Percentiles rank a stretch among this genome's conserved stretches.
These are phyloP conservation scores for Hippasteria phrygiana DNA, from an alignment of 53 echinoderm and acorn worm species.

Conservation along the genomic window DNA sequence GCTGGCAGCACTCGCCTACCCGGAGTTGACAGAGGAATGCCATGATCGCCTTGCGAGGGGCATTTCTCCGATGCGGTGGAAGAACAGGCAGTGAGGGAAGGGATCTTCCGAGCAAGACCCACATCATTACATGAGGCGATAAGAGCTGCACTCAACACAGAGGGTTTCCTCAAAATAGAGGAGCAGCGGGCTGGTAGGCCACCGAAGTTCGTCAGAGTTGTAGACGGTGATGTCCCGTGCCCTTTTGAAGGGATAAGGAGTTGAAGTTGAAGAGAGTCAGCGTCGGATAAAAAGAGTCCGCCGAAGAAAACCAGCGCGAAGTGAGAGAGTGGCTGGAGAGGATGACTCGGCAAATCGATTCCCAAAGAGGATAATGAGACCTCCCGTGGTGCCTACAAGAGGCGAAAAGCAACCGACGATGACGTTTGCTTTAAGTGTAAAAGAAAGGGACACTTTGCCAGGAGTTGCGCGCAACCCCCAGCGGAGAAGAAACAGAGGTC, in stretches of 20 bases:
- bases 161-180: constrained; percentile 48
- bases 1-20: no score
- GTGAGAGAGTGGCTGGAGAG: not conserved
- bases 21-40: no score
- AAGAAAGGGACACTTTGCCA: no score
- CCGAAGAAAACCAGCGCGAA: constrained; percentile 6
- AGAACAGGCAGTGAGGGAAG: constrained; percentile 12
- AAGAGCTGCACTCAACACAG: constrained; percentile 14
- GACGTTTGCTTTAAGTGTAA: no score
- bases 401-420: not conserved
- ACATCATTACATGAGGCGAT: constrained; percentile 17
- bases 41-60: constrained; percentile 20
- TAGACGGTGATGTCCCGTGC: not conserved
- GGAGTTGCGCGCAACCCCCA: not conserved
- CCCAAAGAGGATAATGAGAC: not conserved
- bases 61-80: constrained; percentile 40
- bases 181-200: not conserved
- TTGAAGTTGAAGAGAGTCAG: not conserved
- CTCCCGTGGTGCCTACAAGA: not conserved
- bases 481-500: not conserved
- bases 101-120: constrained; percentile 30
- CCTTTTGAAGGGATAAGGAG: not conserved
- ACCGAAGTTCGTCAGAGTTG: not conserved
- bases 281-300: no score
- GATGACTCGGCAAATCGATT: not conserved